Conservation (phyloP, 2,113 vertebrate genomes). For the Ceyx margarethae region DNA sequence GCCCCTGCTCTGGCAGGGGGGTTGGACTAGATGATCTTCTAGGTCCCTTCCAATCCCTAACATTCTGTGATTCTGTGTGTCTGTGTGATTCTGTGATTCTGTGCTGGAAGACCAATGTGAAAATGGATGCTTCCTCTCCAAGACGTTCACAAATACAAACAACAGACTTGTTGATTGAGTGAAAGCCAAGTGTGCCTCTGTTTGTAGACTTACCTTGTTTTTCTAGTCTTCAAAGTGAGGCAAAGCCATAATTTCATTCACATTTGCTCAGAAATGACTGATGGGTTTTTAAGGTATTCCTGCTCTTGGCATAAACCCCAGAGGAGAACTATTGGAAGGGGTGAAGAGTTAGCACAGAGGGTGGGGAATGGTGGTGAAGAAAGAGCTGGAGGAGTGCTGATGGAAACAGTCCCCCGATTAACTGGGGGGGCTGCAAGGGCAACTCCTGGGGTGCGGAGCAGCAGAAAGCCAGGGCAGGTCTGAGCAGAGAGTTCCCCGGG, state of each 20-base stretch:
- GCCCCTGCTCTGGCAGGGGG: too few species aligned
- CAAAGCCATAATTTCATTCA: background rate
- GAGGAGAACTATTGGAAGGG: background rate
- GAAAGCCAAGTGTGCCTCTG: background rate
- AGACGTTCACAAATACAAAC: background rate
- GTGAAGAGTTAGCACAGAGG: too few species aligned
- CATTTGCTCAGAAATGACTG: background rate
- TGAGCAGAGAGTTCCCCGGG: background rate
- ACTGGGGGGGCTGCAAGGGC: background rate
- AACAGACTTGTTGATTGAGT: background rate
- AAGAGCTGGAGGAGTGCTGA: background rate
- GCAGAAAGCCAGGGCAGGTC: background rate
- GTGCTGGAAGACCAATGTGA: background rate
- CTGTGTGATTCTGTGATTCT: too few species aligned
- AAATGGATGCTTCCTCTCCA: background rate
- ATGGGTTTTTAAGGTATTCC: background rate
- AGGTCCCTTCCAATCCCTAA: too few species aligned
- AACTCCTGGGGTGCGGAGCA: background rate
- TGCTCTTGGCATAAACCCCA: background rate
- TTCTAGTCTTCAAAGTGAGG: background rate
- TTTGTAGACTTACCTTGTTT: background rate
- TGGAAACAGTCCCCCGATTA: accelerated
- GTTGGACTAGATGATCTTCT: too few species aligned
- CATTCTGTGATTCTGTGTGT: too few species aligned
- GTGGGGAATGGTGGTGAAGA: background rate